Conservation (phyloP, 2,888 invertebrate genomes). For the Seira ritae region DNA sequence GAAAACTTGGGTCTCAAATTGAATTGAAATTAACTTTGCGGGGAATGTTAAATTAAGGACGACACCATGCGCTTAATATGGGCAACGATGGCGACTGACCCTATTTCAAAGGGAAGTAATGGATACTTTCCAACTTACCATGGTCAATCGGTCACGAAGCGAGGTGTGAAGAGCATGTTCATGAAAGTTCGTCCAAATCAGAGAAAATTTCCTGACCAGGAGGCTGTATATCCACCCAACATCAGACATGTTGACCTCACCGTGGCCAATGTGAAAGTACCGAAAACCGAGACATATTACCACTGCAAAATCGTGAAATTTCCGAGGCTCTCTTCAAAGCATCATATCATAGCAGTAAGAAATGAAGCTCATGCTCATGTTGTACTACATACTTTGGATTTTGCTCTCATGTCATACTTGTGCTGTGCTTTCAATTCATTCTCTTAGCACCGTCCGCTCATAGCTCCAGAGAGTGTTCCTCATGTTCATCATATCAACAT, state of each 20-base stretch:
- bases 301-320: slow-evolving; percentile 93
- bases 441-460: slow-evolving; percentile 77
- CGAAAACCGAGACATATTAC: slow-evolving; percentile 82
- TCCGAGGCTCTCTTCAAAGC: slow-evolving; percentile 82
- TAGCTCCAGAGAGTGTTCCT: slow-evolving; percentile 78
- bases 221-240: slow-evolving; percentile 42
- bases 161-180: slow-evolving; percentile 82
- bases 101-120: slow-evolving; percentile 74
- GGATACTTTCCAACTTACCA: slow-evolving; percentile 75
- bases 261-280: slow-evolving; percentile 38
- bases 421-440: background rate
- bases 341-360: slow-evolving; percentile 86
- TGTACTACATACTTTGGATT: too few species aligned
- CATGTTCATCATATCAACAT: slow-evolving; percentile 91
- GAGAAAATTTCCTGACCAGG: slow-evolving; percentile 48
- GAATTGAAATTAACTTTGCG: background rate
- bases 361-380: background rate
- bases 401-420: too few species aligned
- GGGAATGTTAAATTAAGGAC: slow-evolving; percentile 27
- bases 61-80: slow-evolving; percentile 89
- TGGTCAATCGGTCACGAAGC: slow-evolving; percentile 79
- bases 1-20: background rate
- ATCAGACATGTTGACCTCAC: slow-evolving; percentile 39
- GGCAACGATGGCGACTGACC: slow-evolving; percentile 77
- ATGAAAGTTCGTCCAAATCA: slow-evolving; percentile 75